These are phyloP conservation scores for Hippocampus barbouri DNA, from an alignment of 2,113 vertebrate genomes.

Conservation along the genomic window DNA sequence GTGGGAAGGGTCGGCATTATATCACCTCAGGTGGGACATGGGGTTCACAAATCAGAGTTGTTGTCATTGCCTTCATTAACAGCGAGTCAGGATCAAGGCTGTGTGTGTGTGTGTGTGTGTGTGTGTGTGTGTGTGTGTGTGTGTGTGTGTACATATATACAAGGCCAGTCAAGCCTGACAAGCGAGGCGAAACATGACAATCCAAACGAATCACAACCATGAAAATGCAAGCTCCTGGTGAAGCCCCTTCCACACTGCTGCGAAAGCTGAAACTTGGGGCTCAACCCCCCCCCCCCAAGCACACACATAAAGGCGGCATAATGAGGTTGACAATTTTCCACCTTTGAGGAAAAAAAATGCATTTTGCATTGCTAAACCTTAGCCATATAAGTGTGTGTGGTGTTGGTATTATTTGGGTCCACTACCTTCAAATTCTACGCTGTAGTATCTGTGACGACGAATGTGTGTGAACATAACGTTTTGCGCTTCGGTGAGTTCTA, in stretches of 20 bases:
- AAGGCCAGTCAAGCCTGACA: constrained; percentile 22
- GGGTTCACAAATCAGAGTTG: constrained; percentile 48
- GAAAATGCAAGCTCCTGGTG: background rate
- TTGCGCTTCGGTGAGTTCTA: background rate
- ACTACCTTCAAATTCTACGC: too few species aligned
- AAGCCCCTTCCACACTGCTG: too few species aligned
- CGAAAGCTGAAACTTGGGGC: too few species aligned
- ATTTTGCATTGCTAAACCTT: too few species aligned
- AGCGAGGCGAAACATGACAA: background rate
- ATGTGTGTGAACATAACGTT: too few species aligned
- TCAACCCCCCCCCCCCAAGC: too few species aligned
- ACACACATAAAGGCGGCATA: too few species aligned
- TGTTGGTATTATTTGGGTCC: too few species aligned
- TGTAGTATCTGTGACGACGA: too few species aligned
- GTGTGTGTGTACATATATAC: background rate
- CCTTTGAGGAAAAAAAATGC: too few species aligned
- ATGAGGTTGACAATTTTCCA: too few species aligned
- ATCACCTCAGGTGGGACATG: constrained; percentile 19
- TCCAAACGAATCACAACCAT: background rate
- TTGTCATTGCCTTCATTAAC: constrained; percentile 13
- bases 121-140: background rate
- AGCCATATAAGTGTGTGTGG: too few species aligned
- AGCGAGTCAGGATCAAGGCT: constrained; percentile 35
- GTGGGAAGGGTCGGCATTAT: constrained; percentile 21
- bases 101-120: background rate